These are phyloP conservation scores for Periphyllus acericola DNA, from an alignment of 2,888 invertebrate genomes.

Conservation along the genomic window DNA sequence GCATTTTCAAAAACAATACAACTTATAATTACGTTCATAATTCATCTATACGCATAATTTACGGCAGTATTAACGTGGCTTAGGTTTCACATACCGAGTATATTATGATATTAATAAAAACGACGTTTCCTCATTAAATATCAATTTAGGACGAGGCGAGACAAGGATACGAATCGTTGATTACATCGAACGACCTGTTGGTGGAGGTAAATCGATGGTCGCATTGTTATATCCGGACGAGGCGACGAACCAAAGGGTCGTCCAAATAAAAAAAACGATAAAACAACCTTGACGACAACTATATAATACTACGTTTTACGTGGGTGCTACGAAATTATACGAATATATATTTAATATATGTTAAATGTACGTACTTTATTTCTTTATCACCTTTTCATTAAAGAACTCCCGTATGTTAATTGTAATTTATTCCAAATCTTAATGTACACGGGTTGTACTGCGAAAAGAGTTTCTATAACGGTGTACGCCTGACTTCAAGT, in stretches of 20 bases:
- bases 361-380: not conserved
- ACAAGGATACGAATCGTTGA: not conserved
- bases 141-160: not conserved
- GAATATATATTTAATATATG: not conserved
- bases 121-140: not conserved
- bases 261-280: constrained; percentile 16
- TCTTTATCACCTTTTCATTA: not conserved
- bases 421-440: not conserved
- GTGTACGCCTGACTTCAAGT: not conserved
- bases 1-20: not conserved
- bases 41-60: not conserved
- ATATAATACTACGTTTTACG: not conserved
- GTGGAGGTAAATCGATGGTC: too few relatives aligned
- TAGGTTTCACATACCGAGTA: not conserved
- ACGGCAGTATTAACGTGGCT: not conserved
- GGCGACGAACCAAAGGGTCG: not conserved
- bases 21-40: not conserved
- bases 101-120: not conserved
- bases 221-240: not conserved
- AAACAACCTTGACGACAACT: constrained; percentile 13
- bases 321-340: not conserved
- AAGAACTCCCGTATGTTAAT: not conserved
- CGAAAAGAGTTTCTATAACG: not conserved
- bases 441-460: not conserved
- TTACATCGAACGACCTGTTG: not conserved